Evolutionary conservation across 2,888 invertebrate genomes (phyloP), one percentile per base, ranked within the genome.

Genomic region (Uropetala carovei): DNA sequence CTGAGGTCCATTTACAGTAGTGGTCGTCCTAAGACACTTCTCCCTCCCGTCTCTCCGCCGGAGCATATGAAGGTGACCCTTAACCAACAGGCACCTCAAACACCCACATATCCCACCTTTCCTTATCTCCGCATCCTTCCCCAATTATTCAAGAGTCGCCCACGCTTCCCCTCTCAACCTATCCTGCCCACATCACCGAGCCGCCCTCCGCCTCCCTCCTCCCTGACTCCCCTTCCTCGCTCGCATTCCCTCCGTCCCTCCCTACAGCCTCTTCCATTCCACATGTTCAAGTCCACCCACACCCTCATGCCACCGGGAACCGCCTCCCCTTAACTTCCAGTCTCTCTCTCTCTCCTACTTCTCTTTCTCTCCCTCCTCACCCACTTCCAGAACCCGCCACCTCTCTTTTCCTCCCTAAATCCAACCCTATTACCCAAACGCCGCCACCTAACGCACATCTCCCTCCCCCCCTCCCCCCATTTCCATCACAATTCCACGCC

Each of bases 91-190:
- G 59, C 86, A 60, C 86, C 86, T 86, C 86, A 86, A 27, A 86
- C 86, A 59, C 60, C 86, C 86, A 60, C 86, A 86, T 86, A 58
- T 85, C 22, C 86, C 86, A 27, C 86, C 60, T 60, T 58, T 22
- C 59, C 86, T 86, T 86, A 86, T 86, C 86, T 58, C 86, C 8
- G 27, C 86, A 86, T 86, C 60, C 86, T 86, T 58, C 86, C 86
- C 86, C 86, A 86, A 86, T 86, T 86, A 86, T 86, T 86, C 86
- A 86, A 86, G 86, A 86, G 86, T 86, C 86, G 86, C 86, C 86
- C 86, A 86, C 86, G 27, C 27, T 85, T 57, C 18, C 84, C 57
- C 56, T 84, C 56, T 84, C 84, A 9, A 68, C 75, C 75, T 75
- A 75, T 86, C 60, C 60, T 57, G 22, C 86, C n/a, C 85, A 75